Evolutionary conservation across 1,140 invertebrate species (phyloP).

Genomic region (Magallana ariakensis): DNA sequence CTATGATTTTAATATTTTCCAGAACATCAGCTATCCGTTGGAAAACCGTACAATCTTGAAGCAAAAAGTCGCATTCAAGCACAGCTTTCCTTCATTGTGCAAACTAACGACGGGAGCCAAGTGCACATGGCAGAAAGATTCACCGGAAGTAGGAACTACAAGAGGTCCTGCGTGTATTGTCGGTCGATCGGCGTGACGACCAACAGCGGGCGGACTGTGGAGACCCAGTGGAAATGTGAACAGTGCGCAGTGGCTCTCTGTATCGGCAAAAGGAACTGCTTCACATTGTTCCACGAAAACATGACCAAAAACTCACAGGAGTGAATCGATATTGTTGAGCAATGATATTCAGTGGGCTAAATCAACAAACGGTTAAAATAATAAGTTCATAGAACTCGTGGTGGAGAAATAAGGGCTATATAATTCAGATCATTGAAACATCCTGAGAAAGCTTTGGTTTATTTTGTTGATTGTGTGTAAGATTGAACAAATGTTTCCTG

Average conservation of each 20-base stretch:
- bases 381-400: no score
- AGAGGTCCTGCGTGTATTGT: constrained; percentile 49
- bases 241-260: constrained; percentile 46
- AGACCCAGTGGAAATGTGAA: constrained; percentile 49
- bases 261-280: constrained; percentile 45
- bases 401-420: no score
- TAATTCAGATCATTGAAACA: no score
- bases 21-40: not conserved
- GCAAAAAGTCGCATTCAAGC: not conserved
- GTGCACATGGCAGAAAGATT: not conserved
- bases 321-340: no score
- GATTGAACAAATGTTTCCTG: no score
- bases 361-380: no score
- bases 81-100: not conserved
- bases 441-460: no score
- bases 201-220: constrained; percentile 37
- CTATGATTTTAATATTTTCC: constrained; percentile 16
- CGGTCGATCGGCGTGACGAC: constrained; percentile 37
- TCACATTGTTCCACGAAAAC: constrained; percentile 39
- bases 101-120: not conserved
- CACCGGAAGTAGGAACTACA: constrained; percentile 23
- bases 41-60: not conserved
- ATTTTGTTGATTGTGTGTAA: no score
- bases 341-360: no score
- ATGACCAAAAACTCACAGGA: not conserved